Percentiles rank a stretch among this genome's conserved stretches.
Conservation (phyloP, 2,888 invertebrate genomes). For the Latrodectus hesperus region DNA sequence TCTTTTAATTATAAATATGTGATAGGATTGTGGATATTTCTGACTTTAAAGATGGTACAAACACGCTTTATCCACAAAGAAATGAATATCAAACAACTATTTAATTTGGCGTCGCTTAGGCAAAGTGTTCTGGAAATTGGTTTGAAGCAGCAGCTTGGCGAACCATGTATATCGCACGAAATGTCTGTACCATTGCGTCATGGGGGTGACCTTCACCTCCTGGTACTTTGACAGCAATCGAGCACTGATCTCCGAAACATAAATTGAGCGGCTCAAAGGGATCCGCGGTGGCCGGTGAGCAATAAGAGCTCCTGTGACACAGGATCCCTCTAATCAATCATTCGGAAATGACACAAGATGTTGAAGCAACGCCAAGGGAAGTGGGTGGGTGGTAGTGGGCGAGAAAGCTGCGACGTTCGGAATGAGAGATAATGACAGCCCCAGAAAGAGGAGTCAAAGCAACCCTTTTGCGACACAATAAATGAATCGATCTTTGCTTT, state of each 20-base stretch:
- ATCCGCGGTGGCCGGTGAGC: background rate
- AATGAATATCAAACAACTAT: no score
- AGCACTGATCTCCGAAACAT: conserved; percentile 12
- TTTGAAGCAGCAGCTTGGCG: no score
- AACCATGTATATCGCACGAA: no score
- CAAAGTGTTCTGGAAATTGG: no score
- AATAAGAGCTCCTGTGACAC: conserved; percentile 45
- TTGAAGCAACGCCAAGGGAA: background rate
- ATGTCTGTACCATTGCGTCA: background rate
- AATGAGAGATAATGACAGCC: conserved; percentile 62
- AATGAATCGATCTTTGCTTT: conserved; percentile 42
- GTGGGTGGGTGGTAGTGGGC: conserved; percentile 3
- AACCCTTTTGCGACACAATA: conserved; percentile 31
- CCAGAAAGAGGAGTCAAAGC: conserved; percentile 62
- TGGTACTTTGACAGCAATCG: conserved; percentile 17
- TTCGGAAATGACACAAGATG: conserved; percentile 51
- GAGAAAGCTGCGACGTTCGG: conserved; percentile 9
- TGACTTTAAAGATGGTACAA: no score
- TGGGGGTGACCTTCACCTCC: background rate
- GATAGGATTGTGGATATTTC: no score
- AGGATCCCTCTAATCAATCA: conserved; percentile 61
- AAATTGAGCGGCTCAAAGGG: conserved; percentile 26
- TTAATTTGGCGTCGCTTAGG: no score
- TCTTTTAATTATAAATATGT: no score
- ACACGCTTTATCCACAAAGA: no score